These are phyloP conservation scores for Lepidothrix coronata DNA, from an alignment of 2,113 vertebrate species.

Conservation along the genomic window DNA sequence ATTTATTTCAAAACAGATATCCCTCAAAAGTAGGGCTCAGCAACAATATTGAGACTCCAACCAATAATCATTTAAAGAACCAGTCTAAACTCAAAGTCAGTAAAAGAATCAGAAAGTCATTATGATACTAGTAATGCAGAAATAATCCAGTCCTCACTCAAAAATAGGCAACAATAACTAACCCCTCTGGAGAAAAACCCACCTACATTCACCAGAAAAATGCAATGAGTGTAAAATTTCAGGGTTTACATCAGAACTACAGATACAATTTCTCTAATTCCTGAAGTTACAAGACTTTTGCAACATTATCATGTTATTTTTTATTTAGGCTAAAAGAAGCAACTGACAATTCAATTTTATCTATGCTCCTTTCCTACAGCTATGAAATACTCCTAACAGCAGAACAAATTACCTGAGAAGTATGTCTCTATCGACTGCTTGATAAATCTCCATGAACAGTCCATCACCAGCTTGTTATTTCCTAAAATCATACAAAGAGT, in stretches of 20 bases:
- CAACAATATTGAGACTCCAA: neutral
- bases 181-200: neutral
- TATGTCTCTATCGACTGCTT: neutral
- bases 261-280: neutral
- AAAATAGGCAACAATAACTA: neutral
- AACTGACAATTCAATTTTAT: neutral
- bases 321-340: neutral
- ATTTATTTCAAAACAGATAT: neutral
- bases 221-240: neutral
- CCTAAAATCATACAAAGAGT: neutral
- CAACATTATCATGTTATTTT: neutral
- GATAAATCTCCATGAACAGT: neutral
- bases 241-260: neutral
- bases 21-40: neutral
- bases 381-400: neutral
- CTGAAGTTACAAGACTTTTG: neutral
- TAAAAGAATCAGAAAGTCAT: neutral
- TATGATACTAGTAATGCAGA: neutral
- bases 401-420: neutral
- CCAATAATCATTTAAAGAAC: neutral
- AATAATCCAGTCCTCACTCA: neutral
- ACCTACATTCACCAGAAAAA: neutral
- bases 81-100: neutral
- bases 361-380: neutral
- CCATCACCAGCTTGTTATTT: neutral